Conservation (phyloP, 2,888 invertebrate species). For the Druceiella hillmani region DNA sequence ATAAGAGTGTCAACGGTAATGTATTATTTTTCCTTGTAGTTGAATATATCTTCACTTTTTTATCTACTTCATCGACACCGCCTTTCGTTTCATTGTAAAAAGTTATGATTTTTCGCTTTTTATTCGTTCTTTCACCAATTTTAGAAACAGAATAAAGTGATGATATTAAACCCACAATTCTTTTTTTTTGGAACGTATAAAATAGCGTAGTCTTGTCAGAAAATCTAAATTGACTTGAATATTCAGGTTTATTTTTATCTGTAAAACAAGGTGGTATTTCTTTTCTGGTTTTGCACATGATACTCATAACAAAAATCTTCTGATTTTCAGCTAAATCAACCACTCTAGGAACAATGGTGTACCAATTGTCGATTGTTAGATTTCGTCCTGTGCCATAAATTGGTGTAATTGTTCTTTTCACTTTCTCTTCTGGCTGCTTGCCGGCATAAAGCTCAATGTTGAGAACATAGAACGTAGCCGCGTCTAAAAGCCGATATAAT, state of each 20-base stretch:
- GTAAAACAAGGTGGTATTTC: constrained; percentile 19
- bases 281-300: constrained; percentile 16
- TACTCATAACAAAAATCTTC: constrained; percentile 20
- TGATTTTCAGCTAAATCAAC: constrained; percentile 18
- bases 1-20: constrained; percentile 26
- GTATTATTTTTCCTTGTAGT: constrained; percentile 25
- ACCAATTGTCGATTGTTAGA: constrained; percentile 28
- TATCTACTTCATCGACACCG: constrained; percentile 22
- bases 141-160: constrained; percentile 19
- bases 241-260: constrained; percentile 9
- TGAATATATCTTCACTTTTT: too few species aligned
- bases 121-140: constrained; percentile 18
- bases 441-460: constrained; percentile 28
- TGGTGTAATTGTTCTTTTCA: constrained; percentile 23
- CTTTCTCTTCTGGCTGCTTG: constrained; percentile 26
- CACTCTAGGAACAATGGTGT: constrained; percentile 25
- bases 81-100: constrained; percentile 24
- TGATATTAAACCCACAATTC: constrained; percentile 20
- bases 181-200: constrained; percentile 26
- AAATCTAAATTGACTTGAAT: constrained; percentile 18
- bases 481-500: constrained; percentile 22
- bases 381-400: constrained; percentile 29
- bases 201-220: too few species aligned
- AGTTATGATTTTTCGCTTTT: constrained; percentile 20
- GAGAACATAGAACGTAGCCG: constrained; percentile 22